These are phyloP conservation scores for Dichetophora obliterata DNA, from an alignment of 2,888 invertebrate species.

Conservation along the genomic window DNA sequence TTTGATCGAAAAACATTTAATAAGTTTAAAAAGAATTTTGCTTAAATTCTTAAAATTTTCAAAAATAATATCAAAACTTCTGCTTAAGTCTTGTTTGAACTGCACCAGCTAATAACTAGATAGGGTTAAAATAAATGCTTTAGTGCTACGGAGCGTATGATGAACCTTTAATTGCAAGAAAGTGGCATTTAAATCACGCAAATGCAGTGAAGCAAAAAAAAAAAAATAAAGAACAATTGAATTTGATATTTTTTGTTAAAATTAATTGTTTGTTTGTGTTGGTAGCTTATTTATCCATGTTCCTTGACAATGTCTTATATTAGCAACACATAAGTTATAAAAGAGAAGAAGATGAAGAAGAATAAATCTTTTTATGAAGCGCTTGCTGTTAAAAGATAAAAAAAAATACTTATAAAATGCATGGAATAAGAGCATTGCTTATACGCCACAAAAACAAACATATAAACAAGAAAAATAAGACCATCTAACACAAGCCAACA, in stretches of 20 bases:
- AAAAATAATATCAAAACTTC: neutral
- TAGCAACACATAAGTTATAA: neutral
- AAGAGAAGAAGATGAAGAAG: neutral
- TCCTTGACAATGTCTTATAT: neutral
- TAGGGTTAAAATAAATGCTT: neutral
- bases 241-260: neutral
- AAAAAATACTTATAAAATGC: neutral
- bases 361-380: neutral
- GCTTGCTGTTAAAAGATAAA: neutral
- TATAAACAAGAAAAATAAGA: neutral
- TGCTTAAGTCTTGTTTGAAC: neutral
- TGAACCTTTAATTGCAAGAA: neutral
- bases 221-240: neutral
- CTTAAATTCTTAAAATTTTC: too few relatives aligned
- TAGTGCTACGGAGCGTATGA: neutral
- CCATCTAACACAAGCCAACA: neutral
- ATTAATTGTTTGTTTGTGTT: too few relatives aligned
- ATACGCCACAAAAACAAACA: neutral
- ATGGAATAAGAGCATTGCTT: neutral
- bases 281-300: neutral
- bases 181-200: slow-evolving; percentile 8
- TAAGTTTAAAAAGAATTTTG: too few relatives aligned
- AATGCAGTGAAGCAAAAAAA: neutral
- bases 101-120: neutral
- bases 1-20: too few relatives aligned